phyloP scores from a whole-genome alignment of 2,888 invertebrate species.

The Osedax frankpressi region DNA sequence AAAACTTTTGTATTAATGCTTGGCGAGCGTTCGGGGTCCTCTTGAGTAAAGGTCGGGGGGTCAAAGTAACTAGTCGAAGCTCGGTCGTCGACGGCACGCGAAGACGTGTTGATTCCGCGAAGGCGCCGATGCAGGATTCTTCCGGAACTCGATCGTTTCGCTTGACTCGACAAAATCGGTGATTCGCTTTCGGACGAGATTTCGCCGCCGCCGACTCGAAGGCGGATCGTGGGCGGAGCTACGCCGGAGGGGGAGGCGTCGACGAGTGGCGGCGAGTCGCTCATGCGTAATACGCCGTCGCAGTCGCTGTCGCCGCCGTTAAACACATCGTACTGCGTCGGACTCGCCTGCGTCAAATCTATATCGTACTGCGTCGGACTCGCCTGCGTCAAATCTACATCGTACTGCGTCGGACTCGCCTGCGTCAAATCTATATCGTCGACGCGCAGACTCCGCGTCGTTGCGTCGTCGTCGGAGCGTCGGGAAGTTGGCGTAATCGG shows the following conservation, averaged over 20 bases:
- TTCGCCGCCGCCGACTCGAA: background rate
- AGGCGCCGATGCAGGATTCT: too few species aligned
- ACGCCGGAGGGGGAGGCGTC: background rate
- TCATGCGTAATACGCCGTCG: background rate
- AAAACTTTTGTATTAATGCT: too few species aligned
- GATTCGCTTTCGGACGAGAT: too few species aligned
- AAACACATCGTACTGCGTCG: background rate
- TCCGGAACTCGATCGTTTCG: too few species aligned
- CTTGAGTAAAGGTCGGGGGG: background rate
- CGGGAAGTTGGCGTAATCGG: too few species aligned
- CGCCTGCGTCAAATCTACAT: too few species aligned
- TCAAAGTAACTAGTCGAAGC: background rate
- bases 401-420: background rate
- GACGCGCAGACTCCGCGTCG: too few species aligned
- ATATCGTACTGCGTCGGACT: too few species aligned
- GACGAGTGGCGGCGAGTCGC: background rate
- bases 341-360: background rate
- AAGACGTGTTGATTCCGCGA: too few species aligned
- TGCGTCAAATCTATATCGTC: background rate
- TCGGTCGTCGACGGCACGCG: too few species aligned
- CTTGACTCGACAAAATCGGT: too few species aligned
- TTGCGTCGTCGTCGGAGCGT: too few species aligned
- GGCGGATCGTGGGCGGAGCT: background rate
- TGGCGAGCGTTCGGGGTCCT: background rate
- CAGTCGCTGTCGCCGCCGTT: background rate